Evolutionary conservation across 2,888 invertebrate genomes (phyloP), one percentile per base, ranked within the genome.

Genomic region (Terebella lapidaria): DNA sequence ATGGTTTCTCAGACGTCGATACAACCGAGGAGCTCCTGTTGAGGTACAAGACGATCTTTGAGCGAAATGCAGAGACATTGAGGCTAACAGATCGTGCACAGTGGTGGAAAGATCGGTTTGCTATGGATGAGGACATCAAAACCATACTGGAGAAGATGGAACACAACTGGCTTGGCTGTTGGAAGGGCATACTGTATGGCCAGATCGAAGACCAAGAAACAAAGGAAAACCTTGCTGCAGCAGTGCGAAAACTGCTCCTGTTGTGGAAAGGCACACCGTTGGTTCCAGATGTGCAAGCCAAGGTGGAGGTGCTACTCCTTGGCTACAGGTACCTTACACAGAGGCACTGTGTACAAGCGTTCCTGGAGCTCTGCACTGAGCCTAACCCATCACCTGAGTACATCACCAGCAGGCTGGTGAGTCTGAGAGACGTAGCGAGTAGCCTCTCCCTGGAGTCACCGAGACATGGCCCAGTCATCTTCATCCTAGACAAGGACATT

Each of bases 401-500:
- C n/a, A n/a, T n/a, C n/a, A n/a, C n/a, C n/a, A n/a, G n/a, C n/a
- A n/a, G n/a, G n/a, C n/a, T n/a, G n/a, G n/a, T n/a, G n/a, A n/a
- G n/a, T n/a, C n/a, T n/a, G n/a, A n/a, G n/a, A n/a, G n/a, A n/a
- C n/a, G n/a, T n/a, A n/a, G n/a, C n/a, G n/a, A n/a, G n/a, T n/a
- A n/a, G n/a, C n/a, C n/a, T n/a, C n/a, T n/a, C n/a, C n/a, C n/a
- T n/a, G n/a, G n/a, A n/a, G n/a, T n/a, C n/a, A n/a, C n/a, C n/a
- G n/a, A n/a, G 57, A 45, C n/a, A n/a, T n/a, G n/a, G n/a, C n/a
- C n/a, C n/a, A n/a, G n/a, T n/a, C n/a, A n/a, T n/a, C n/a, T n/a
- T n/a, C n/a, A n/a, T n/a, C n/a, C n/a, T n/a, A n/a, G n/a, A n/a
- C 74, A 51, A 90, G 89, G 82, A 84, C 69, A 77, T 91, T 18